Percentiles rank a stretch among this genome's conserved stretches.
Conservation (phyloP, 2,888 invertebrate genomes). For the Sinentomon sp. region DNA sequence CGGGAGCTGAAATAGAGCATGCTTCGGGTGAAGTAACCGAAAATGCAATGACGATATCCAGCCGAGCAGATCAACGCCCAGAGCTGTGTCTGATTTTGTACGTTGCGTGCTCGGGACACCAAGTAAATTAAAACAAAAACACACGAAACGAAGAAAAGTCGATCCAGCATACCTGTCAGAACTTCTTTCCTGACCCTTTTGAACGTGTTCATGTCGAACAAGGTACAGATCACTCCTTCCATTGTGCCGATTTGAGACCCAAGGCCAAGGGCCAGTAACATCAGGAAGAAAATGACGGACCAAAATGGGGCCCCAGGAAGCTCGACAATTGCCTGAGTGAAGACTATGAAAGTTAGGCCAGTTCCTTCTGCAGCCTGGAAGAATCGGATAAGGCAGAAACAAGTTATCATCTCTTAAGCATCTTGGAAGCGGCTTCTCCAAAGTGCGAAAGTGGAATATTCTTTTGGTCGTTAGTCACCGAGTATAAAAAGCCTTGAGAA, state of each 20-base stretch:
- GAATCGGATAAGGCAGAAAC: neutral
- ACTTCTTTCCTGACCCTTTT: conserved; percentile 66
- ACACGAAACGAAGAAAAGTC: no score
- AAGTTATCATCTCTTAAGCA: neutral
- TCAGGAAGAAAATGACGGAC: conserved; percentile 85
- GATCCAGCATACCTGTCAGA: conserved; percentile 45
- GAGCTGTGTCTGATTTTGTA: no score
- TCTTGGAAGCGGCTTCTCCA: no score
- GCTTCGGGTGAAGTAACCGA: no score
- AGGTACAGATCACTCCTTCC: conserved; percentile 83
- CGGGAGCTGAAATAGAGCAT: no score
- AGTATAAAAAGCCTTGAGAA: no score
- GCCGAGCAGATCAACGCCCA: no score
- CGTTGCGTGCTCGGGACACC: no score
- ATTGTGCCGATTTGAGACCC: conserved; percentile 89
- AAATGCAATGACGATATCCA: no score
- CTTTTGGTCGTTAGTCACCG: no score
- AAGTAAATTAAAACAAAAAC: no score
- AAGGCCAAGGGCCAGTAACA: conserved; percentile 71
- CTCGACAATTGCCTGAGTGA: conserved; percentile 83
- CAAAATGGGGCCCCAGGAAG: conserved; percentile 81
- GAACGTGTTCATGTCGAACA: conserved; percentile 75
- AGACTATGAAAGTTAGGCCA: conserved; percentile 85
- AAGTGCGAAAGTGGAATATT: no score
- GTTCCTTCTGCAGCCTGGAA: conserved; percentile 79